Conservation (phyloP, 2,797 vertebrate genomes). For the Botia kubotai region DNA sequence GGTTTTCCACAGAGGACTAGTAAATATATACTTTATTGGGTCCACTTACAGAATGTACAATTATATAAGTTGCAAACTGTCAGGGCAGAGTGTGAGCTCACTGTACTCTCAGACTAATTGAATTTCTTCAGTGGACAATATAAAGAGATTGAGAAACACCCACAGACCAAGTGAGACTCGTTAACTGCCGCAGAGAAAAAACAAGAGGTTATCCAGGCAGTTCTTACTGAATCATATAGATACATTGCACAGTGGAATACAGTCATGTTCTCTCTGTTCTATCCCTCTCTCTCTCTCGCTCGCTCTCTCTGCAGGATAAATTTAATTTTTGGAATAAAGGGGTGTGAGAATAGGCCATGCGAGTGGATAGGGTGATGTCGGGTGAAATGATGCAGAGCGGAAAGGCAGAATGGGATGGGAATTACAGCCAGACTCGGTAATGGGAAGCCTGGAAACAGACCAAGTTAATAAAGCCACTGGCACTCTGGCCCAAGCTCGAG, state of each 20-base stretch:
- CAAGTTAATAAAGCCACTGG: conserved; percentile 58
- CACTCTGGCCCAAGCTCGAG: conserved; percentile 48
- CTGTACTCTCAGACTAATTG: conserved; percentile 25
- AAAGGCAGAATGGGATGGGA: conserved; percentile 47
- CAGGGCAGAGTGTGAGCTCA: not conserved
- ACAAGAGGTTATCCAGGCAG: conserved; percentile 14
- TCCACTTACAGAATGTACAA: conserved; percentile 29
- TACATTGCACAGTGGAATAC: conserved; percentile 17
- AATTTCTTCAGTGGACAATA: conserved; percentile 23
- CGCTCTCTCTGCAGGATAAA: conserved; percentile 19
- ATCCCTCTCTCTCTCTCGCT: not conserved
- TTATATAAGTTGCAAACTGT: conserved; percentile 29
- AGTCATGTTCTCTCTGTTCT: conserved; percentile 11
- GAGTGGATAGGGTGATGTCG: conserved; percentile 43
- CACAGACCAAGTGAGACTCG: conserved; percentile 25
- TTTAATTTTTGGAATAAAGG: conserved; percentile 45
- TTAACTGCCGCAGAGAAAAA: conserved; percentile 1
- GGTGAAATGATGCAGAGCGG: conserved; percentile 50
- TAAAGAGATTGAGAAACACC: conserved; percentile 6
- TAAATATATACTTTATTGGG: conserved; percentile 20
- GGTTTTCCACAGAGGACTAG: conserved; percentile 22
- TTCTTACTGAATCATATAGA: conserved; percentile 20
- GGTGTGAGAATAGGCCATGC: conserved; percentile 40
- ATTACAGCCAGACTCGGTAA: conserved; percentile 51
- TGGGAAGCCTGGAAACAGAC: conserved; percentile 60